phyloP scores from a whole-genome alignment of 2,113 vertebrate genomes.

The Elanoides forficatus region DNA sequence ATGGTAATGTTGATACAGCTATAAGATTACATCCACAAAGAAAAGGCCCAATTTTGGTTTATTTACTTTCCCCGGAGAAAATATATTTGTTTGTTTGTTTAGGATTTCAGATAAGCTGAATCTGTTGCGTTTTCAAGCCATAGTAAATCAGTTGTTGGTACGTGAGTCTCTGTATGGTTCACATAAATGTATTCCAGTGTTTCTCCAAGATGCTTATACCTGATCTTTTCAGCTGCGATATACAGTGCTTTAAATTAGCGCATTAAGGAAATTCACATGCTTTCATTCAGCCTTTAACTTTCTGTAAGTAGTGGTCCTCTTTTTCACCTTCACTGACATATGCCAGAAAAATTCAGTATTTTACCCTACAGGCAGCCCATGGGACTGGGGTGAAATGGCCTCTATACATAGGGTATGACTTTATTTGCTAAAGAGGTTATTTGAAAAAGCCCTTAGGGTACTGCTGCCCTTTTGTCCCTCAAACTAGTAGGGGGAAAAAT shows the following conservation, averaged over 20 bases:
- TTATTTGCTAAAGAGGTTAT: slow-evolving; percentile 67
- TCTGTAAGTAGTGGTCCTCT: neutral
- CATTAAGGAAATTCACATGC: slow-evolving; percentile 30
- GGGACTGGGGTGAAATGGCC: slow-evolving; percentile 42
- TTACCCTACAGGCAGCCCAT: slow-evolving; percentile 34
- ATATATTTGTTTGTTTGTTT: slow-evolving; percentile 5
- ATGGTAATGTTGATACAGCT: slow-evolving; percentile 37
- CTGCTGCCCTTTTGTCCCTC: slow-evolving; percentile 46
- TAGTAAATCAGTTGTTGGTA: neutral
- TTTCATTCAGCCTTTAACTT: slow-evolving; percentile 47
- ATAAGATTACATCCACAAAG: slow-evolving; percentile 41
- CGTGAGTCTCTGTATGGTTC: neutral
- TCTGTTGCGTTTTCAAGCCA: slow-evolving; percentile 16
- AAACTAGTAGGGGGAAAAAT: slow-evolving; percentile 22
- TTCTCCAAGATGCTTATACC: neutral
- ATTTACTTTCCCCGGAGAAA: slow-evolving; percentile 31
- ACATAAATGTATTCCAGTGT: neutral
- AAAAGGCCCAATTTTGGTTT: slow-evolving; percentile 9
- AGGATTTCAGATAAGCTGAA: slow-evolving; percentile 35
- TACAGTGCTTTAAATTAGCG: neutral
- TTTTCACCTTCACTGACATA: slow-evolving; percentile 45
- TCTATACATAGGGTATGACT: slow-evolving; percentile 35
- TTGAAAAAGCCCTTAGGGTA: slow-evolving; percentile 44
- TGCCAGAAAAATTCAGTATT: slow-evolving; percentile 29
- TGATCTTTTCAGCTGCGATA: neutral